phyloP scores from a whole-genome alignment of 2,888 invertebrate species.

The Nyleta sp. region DNA sequence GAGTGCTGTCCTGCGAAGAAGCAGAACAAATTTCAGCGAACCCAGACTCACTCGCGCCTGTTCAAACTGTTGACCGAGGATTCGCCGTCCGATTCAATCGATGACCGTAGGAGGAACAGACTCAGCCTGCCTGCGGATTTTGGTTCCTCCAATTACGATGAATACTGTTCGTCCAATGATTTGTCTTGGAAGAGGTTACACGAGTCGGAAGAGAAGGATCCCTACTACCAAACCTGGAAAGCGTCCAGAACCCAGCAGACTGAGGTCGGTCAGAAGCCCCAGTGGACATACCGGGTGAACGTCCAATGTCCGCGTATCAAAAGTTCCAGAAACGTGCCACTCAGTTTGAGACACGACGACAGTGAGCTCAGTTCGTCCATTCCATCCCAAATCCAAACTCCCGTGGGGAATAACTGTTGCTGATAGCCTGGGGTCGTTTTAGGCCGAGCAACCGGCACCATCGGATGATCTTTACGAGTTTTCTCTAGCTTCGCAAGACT shows the following conservation, averaged over 20 bases:
- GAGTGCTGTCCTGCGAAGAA: constrained; percentile 85
- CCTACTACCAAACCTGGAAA: constrained; percentile 76
- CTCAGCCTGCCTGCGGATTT: constrained; percentile 70
- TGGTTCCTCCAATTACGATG: constrained; percentile 77
- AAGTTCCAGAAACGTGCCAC: constrained; percentile 84
- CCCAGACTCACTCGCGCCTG: constrained; percentile 88
- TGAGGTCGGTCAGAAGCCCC: constrained; percentile 60
- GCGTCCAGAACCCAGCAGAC: constrained; percentile 55
- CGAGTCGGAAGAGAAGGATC: constrained; percentile 65
- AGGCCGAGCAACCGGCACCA: constrained; percentile 74
- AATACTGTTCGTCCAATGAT: constrained; percentile 84
- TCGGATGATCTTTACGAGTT: constrained; percentile 75
- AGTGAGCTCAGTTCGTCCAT: constrained; percentile 45
- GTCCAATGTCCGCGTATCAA: constrained; percentile 86
- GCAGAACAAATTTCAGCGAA: constrained; percentile 86
- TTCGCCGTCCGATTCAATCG: constrained; percentile 46
- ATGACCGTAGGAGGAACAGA: constrained; percentile 66
- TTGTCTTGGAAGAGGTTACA: constrained; percentile 84
- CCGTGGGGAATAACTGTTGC: constrained; percentile 68
- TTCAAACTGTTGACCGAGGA: constrained; percentile 87
- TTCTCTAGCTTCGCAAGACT: constrained; percentile 77
- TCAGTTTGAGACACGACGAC: constrained; percentile 48
- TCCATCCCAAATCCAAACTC: constrained; percentile 59
- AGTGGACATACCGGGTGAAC: constrained; percentile 83
- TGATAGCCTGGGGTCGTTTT: constrained; percentile 72